Base-by-base conservation (phyloP, 2,797 vertebrate species). In the Sebastes taczanowskii region DNA sequence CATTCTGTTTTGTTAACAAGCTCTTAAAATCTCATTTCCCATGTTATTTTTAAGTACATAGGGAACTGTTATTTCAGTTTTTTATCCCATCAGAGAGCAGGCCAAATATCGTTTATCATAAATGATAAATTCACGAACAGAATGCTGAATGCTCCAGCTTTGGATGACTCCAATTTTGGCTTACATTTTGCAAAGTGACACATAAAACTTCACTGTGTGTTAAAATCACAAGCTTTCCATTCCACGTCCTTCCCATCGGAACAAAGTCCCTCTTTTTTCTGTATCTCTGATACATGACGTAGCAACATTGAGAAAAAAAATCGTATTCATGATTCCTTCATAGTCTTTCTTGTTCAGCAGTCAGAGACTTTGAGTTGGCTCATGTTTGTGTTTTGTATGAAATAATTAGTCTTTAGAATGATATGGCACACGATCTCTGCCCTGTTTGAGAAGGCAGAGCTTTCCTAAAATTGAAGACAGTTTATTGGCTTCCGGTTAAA, bases 341-440 rank as follows among this genome's bases (percentile, higher is more conserved):
- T 7, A 80, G 88, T 90, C 77, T 80, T 72, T 83, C 52, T 86
- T 77, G 77, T 77, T 85, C 74, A 65, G 59, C 66, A 78, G 59
- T 71, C 59, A 29, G 34, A 80, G 62, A 83, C 79, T 78, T 60
- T 52, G 56, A 59, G 73, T 85, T 72, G 80, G 77, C 88, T 92
- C 88, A 30, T 86, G 34, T 68, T 81, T 84, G 67, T 84, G 64
- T 80, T 82, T 77, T 82, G 20, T 79, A 88, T 80, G 75, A 91
- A 91, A 87, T 78, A 53, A 81, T 72, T 27, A 91, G 82, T 93
- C 85, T 89, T 88, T 79, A 74, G 71, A 75, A 88, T 62, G 77
- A 90, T 91, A 92, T 93, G 92, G 91, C 91, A 93, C 90, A 82
- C 74, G 52, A 85, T 73, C 66, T 79, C 76, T 60, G 20, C 58